Base-by-base conservation (phyloP, 2,113 vertebrate genomes). In the Charina bottae region DNA sequence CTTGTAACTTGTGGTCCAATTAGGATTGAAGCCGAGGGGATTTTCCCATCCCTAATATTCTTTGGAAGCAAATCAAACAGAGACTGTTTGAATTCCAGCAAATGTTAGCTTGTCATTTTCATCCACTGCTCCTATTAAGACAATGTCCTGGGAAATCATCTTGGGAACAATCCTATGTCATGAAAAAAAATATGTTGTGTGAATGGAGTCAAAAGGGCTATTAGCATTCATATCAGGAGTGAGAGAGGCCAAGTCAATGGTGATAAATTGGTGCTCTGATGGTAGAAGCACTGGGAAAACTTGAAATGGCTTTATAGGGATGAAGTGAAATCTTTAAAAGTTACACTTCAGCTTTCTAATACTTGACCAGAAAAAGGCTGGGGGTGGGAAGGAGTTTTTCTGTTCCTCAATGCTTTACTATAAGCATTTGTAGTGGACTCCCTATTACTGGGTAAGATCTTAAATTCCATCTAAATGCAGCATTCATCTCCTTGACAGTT, bases 391-490 rank as follows among this genome's bases (percentile, higher is more conserved):
- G 90, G 92, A 89, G 93, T 92, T 96, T 96, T 94, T 94, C 91
- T 93, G 93, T 87, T 96, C 96, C 92, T 95, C 93, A 94, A 64
- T 92, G 49, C 88, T 91, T 97, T 95, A 92, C 83, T 94, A 93
- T 91, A 96, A 93, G 94, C 91, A 94, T 97, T 96, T 94, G 93
- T 92, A 91, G 72, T 42, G 72, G 91, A 96, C 94, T 96, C 95
- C 72, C 78, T 62, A 89, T 97, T 97, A 91, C 78, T 93, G 94
- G 91, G 96, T 95, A 95, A 97, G 96, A 96, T 96, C 95, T 96
- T 96, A 95, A 97, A 96, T 97, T 97, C 97, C 97, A 96, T 96
- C 95, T 97, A 97, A 96, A 96, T 96, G 93, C 96, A 95, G 95
- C 96, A 96, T 96, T 95, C 95, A 95, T 97, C 95, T 96, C 95